Conservation (phyloP, 2,797 vertebrate species). For the Cyprinodon diabolis region DNA sequence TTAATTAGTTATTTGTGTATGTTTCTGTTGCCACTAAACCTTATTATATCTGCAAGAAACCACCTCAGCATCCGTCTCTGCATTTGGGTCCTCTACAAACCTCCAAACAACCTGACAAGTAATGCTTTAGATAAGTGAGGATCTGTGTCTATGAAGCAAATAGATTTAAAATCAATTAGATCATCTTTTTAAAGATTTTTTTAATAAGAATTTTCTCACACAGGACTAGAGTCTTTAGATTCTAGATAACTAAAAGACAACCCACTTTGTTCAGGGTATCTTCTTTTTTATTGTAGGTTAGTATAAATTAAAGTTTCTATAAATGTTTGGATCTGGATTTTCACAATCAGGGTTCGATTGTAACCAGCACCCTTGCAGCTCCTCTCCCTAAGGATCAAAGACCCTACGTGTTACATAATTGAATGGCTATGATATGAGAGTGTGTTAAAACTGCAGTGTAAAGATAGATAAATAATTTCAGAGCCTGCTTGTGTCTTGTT, state of each 20-base stretch:
- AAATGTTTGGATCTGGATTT: background rate
- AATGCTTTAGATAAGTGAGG: background rate
- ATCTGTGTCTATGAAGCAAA: background rate
- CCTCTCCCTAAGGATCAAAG: background rate
- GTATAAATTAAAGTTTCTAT: too few relatives aligned
- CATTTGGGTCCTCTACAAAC: too few relatives aligned
- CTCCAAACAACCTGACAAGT: background rate
- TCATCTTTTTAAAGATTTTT: background rate
- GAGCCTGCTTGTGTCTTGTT: conserved; percentile 8
- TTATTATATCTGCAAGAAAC: too few relatives aligned
- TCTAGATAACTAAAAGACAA: background rate
- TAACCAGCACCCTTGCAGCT: conserved; percentile 1
- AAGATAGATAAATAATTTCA: conserved; percentile 11
- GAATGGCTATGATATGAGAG: background rate
- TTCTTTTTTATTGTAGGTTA: background rate
- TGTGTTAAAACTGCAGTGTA: conserved; percentile 36
- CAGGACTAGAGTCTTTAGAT: background rate
- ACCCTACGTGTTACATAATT: background rate
- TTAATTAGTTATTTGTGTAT: too few relatives aligned
- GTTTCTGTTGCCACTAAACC: too few relatives aligned
- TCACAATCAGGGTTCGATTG: conserved; percentile 42
- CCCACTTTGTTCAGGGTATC: background rate
- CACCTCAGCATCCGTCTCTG: too few relatives aligned
- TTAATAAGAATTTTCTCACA: too few relatives aligned
- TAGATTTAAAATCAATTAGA: background rate